These are phyloP conservation scores for Mesorhabditis belari DNA, from an alignment of 2,888 invertebrate species.

Conservation along the genomic window DNA sequence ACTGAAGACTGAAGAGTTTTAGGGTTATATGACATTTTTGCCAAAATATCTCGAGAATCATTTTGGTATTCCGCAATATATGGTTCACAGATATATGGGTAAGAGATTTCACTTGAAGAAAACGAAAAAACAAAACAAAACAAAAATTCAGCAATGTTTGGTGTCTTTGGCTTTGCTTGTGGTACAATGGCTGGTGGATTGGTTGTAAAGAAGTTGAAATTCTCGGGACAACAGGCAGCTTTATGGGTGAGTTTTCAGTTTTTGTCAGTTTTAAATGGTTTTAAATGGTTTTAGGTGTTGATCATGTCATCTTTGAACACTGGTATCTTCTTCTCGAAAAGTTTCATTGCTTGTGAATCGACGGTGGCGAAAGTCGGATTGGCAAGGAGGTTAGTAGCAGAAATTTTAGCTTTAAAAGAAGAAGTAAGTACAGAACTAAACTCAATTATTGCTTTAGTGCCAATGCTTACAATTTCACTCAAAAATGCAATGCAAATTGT, in stretches of 20 bases:
- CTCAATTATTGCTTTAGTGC: constrained; percentile 11
- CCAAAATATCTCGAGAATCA: constrained; percentile 53
- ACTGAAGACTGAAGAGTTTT: not conserved
- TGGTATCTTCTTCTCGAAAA: constrained; percentile 36
- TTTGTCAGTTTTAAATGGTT: not conserved
- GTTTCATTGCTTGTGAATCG: constrained; percentile 48
- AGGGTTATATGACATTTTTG: constrained; percentile 47
- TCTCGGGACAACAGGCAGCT: constrained; percentile 31
- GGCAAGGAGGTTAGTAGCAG: constrained; percentile 12
- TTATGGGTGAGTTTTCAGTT: not conserved
- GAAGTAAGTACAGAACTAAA: not conserved
- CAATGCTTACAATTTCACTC: constrained; percentile 44
- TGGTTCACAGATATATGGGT: constrained; percentile 51
- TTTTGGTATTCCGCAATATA: constrained; percentile 51
- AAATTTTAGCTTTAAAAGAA: not conserved
- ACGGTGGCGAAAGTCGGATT: constrained; percentile 40
- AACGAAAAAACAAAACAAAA: not conserved
- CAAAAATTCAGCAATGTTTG: constrained; percentile 42
- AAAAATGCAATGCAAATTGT: constrained; percentile 52
- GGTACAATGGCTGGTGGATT: constrained; percentile 44
- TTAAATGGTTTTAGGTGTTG: constrained; percentile 40
- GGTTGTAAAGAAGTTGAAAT: constrained; percentile 29
- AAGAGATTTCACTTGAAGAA: constrained; percentile 2
- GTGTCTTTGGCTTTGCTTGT: constrained; percentile 51
- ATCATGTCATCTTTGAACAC: constrained; percentile 41